Percentiles rank a stretch among this genome's conserved stretches.
Evolutionary conservation across 2,797 vertebrate genomes (phyloP).

Genomic region (Malurus leucopterus): DNA sequence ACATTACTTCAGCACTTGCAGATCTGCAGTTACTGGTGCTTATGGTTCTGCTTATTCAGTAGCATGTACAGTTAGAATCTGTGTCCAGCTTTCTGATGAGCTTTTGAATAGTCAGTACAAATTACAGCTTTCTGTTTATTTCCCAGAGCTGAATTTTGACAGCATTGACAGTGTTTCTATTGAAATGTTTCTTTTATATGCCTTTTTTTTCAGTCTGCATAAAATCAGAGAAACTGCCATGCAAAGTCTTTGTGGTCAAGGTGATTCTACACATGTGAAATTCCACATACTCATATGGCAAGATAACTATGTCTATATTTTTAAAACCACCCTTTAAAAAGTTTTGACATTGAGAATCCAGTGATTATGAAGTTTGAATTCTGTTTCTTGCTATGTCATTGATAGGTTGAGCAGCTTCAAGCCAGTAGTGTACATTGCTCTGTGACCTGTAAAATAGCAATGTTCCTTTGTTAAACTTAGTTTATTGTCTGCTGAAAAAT

Average conservation of each 20-base stretch:
- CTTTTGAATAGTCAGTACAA: neutral
- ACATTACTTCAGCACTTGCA: neutral
- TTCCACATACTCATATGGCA: neutral
- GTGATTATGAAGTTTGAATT: neutral
- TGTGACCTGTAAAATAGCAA: neutral
- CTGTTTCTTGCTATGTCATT: neutral
- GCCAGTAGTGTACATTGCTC: neutral
- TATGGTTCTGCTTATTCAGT: constrained; percentile 14
- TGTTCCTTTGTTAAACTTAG: neutral
- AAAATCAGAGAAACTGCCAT: neutral
- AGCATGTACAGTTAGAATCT: neutral
- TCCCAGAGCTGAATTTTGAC: neutral
- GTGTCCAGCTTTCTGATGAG: neutral
- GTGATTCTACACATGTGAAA: neutral
- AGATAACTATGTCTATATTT: neutral
- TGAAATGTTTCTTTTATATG: neutral
- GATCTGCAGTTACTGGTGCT: neutral
- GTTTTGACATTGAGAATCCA: neutral
- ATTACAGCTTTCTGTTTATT: neutral
- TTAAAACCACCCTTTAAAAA: neutral
- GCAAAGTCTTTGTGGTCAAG: neutral
- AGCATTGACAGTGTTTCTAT: neutral
- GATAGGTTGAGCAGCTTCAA: neutral
- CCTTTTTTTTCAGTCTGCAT: neutral
- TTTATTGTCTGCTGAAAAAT: neutral